Base-by-base conservation (phyloP, 2,888 invertebrate species). In the Rhyacophila evoluta region DNA sequence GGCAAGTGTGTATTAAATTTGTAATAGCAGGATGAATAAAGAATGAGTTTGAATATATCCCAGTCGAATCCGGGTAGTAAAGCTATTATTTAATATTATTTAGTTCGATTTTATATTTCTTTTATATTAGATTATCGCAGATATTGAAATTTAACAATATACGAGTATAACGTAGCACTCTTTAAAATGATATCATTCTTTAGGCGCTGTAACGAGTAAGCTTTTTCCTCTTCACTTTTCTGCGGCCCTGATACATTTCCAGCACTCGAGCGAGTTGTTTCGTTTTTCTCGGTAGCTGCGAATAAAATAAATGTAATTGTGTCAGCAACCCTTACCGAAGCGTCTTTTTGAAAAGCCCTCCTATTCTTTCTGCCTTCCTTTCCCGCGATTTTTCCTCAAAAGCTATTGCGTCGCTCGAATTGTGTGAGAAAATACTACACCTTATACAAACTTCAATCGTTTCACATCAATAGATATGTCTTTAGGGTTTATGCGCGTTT, bases 241-340 rank as follows among this genome's bases (percentile, higher is more conserved):
- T 55, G 12, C 2, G 55, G 19, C 19, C 55, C 55, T 55, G 55
- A 25, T 55, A 55, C 55, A 55, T 55, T 55, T 25, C 19, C 55
- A 55, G 8, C 25, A 10, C 55, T 19, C 55, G 55, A 55, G 55
- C 55, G 25, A 55, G 19, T 19, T 55, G 19, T 19, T 15, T 55
- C 55, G 29, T 33, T 33, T n/a, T 33, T 4, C 19, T 55, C 25
- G 25, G 19, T 15, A 55, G 15, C 55, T 19, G 25, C 55, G 55
- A 55, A 55, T 55, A 55, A 55, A 55, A 55, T 55, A 55, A 55
- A 55, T 55, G 55, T 55, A 55, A 55, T 55, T 55, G 55, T 55
- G 55, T 55, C 55, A 19, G 55, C 55, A 55, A 55, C 55, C 55
- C 29, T 33, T 33, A 33, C 29, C 55, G 19, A 19, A 12, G 55